Evolutionary conservation across 1,140 invertebrate species (phyloP).

Genomic region (Orussus abietinus): DNA sequence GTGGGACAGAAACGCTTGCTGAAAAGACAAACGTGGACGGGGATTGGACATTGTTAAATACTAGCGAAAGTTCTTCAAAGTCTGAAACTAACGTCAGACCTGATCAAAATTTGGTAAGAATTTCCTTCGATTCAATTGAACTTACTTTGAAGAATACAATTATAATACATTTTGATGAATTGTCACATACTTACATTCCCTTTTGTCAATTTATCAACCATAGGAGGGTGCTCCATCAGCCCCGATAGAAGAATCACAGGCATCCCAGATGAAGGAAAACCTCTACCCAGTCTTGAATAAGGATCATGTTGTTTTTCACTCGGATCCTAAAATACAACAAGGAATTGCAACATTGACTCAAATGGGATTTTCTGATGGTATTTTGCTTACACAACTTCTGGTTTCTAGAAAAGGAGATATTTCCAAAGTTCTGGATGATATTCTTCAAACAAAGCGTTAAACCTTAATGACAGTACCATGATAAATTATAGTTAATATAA

Average conservation of each 20-base stretch:
- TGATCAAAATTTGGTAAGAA: too few species aligned
- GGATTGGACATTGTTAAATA: too few species aligned
- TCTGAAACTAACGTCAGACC: too few species aligned
- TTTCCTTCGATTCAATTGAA: not conserved
- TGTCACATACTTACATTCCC: constrained; percentile 1
- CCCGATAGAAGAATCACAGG: constrained; percentile 2
- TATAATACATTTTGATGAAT: constrained; percentile 5
- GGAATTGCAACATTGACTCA: constrained; percentile 66
- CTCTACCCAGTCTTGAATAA: constrained; percentile 2
- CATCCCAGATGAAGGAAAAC: constrained; percentile 15
- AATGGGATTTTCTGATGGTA: constrained; percentile 78
- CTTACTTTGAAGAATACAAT: not conserved
- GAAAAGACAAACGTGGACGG: too few species aligned
- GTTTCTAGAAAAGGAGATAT: constrained; percentile 67
- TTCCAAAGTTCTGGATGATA: constrained; percentile 64
- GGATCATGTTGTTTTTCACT: constrained; percentile 29
- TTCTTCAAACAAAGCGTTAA: constrained; percentile 45
- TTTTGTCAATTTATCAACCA: constrained; percentile 7
- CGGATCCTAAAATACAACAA: constrained; percentile 60
- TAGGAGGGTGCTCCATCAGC: constrained; percentile 13
- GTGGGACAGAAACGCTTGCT: too few species aligned
- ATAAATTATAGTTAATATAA: not conserved
- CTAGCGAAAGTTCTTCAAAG: too few species aligned
- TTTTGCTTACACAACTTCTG: constrained; percentile 58
- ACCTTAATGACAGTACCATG: not conserved